Base-by-base conservation (phyloP, 1,140 invertebrate species). In the Chironomus striatipennis region DNA sequence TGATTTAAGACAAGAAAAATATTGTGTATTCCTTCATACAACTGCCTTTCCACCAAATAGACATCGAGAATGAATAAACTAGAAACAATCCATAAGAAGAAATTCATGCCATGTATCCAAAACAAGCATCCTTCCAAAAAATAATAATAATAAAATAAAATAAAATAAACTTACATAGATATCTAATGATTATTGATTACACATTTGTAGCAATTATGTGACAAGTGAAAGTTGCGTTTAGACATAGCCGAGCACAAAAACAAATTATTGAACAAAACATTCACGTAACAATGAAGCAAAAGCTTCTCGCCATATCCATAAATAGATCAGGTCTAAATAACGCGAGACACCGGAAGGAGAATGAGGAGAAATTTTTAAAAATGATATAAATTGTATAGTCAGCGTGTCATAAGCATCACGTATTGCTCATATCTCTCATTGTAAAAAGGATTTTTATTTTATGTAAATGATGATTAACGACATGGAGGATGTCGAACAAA, bases 221-320 rank as follows among this genome's bases (percentile, higher is more conserved):
- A 57, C 9, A 57, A 57, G 12, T 12, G 12, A 57, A 57, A 57
- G 47, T 57, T 57, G 12, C 47, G 5, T 15, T 15, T 12, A 15
- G n/a, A 57, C 4, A 57, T 5, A 12, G 47, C 12, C n/a, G 47
- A 57, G 24, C 24, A 57, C n/a, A 57, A 57, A n/a, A 15, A 57
- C 2, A 57, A 57, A 57, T 57, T 57, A 57, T 12, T 15, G 4
- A n/a, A 57, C 1, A 57, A 57, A 57, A 57, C 47, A 57, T 57
- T 57, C 47, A 57, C 47, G 47, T 57, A 57, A 57, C 47, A 57
- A n/a, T 57, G 47, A n/a, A 57, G 47, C 43, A 47, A 47, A 57
- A 57, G 12, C 47, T 57, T 1, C n/a, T 57, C 47, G 12, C 47
- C 5, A 57, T 5, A 57, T 15, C 5, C 24, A 34, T 57, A 4